Conservation (phyloP, 92 coral and sea anemone species). For the Zoanthus gigantus region DNA sequence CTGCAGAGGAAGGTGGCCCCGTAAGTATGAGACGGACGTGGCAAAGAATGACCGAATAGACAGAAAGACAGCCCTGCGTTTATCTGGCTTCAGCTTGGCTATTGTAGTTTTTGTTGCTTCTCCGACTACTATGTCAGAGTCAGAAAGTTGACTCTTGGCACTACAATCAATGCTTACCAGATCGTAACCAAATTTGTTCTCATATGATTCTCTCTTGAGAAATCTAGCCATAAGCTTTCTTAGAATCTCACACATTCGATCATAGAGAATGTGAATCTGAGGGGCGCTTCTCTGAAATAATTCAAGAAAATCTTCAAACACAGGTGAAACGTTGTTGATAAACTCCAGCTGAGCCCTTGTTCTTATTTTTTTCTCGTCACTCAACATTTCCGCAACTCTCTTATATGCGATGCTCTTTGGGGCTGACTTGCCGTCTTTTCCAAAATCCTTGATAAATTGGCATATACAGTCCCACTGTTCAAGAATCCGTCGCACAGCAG, state of each 20-base stretch:
- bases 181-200: no score
- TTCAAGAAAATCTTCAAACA: no score
- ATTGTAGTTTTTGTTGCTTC: neutral
- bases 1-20: conserved; percentile 20
- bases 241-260: neutral
- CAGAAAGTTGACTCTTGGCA: no score
- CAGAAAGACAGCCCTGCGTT: neutral
- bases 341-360: no score
- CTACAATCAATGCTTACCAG: no score
- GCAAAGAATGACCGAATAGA: neutral
- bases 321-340: no score
- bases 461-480: conserved; percentile 67
- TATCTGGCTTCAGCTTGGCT: no score
- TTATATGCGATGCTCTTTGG: no score
- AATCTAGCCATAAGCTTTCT: neutral
- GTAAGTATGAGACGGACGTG: conserved; percentile 15
- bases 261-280: neutral
- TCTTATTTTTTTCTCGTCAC: no score
- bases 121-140: neutral
- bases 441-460: conserved; percentile 44
- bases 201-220: no score
- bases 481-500: conserved; percentile 25
- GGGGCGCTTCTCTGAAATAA: neutral
- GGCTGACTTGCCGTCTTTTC: neutral
- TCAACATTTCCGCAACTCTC: no score